phyloP scores from a whole-genome alignment of 2,113 vertebrate species.

The Nerophis ophidion region DNA sequence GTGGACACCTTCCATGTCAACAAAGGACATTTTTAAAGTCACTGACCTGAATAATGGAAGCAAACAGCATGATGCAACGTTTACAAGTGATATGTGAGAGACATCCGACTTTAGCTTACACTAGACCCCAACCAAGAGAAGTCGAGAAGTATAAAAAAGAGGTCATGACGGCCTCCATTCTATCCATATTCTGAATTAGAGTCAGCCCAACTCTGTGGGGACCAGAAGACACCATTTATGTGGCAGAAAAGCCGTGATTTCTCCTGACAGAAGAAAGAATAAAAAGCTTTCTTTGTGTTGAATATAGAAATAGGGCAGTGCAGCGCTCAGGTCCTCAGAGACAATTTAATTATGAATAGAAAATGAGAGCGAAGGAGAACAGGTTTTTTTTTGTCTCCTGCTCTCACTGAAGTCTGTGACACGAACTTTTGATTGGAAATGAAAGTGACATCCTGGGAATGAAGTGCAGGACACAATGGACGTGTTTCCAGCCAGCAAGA shows the following conservation, averaged over 20 bases:
- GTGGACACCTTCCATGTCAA: too few relatives aligned
- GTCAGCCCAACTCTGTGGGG: conserved; percentile 37
- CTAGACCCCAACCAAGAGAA: neutral
- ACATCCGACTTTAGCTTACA: neutral
- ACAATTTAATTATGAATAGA: conserved; percentile 68
- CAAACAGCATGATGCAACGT: neutral
- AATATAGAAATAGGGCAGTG: conserved; percentile 64
- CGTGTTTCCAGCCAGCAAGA: neutral
- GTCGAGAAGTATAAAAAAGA: conserved; percentile 12
- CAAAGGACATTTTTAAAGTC: neutral
- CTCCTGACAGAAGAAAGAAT: conserved; percentile 53
- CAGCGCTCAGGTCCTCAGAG: conserved; percentile 54
- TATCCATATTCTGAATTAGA: conserved; percentile 15
- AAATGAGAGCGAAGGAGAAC: conserved; percentile 43
- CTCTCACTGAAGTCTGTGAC: conserved; percentile 36
- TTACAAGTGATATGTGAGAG: neutral
- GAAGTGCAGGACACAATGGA: neutral
- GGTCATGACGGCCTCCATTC: neutral
- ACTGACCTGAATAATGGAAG: neutral
- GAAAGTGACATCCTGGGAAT: conserved; percentile 22
- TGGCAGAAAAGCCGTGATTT: conserved; percentile 49
- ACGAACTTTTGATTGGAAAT: conserved; percentile 40
- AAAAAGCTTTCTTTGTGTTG: conserved; percentile 45
- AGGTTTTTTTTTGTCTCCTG: conserved; percentile 22
- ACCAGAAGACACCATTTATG: conserved; percentile 47